A percentile compares a stretch with the other conserved stretches of the same genome.
Evolutionary conservation across 2,888 invertebrate species (phyloP).

Genomic region (Ptilodon capucinus): DNA sequence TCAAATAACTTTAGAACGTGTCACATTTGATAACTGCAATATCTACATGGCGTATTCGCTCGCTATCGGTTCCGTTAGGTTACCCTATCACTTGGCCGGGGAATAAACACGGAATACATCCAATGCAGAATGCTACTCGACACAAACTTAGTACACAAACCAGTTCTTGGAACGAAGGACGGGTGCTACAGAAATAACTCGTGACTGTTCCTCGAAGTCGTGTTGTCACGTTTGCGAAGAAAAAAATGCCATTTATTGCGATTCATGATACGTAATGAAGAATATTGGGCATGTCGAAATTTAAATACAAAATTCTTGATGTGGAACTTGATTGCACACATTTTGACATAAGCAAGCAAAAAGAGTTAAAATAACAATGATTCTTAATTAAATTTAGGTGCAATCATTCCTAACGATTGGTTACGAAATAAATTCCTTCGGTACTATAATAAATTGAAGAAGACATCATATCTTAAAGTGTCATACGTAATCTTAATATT

Average conservation of each 20-base stretch:
- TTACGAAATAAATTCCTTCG: no score
- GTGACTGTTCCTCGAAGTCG: conserved; percentile 43
- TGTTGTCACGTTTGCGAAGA: conserved; percentile 33
- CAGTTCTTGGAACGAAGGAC: conserved; percentile 47
- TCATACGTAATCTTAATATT: no score
- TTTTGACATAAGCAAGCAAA: no score
- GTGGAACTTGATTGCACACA: neutral
- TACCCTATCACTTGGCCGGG: conserved; percentile 43
- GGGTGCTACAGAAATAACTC: conserved; percentile 49
- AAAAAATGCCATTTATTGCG: conserved; percentile 7
- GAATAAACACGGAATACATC: conserved; percentile 41
- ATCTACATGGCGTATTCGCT: conserved; percentile 22
- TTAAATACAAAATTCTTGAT: neutral
- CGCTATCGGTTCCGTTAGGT: conserved; percentile 57
- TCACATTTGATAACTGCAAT: conserved; percentile 24
- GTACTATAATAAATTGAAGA: no score
- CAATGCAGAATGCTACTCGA: conserved; percentile 35
- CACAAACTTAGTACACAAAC: conserved; percentile 30
- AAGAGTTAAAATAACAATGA: no score
- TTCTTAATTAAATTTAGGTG: no score
- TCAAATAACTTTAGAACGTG: conserved; percentile 3
- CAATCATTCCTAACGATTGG: no score
- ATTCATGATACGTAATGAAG: neutral
- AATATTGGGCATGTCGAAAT: neutral
- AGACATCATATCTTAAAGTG: no score